phyloP scores from a whole-genome alignment of 1,140 invertebrate species.

The Ceratina australensis region DNA sequence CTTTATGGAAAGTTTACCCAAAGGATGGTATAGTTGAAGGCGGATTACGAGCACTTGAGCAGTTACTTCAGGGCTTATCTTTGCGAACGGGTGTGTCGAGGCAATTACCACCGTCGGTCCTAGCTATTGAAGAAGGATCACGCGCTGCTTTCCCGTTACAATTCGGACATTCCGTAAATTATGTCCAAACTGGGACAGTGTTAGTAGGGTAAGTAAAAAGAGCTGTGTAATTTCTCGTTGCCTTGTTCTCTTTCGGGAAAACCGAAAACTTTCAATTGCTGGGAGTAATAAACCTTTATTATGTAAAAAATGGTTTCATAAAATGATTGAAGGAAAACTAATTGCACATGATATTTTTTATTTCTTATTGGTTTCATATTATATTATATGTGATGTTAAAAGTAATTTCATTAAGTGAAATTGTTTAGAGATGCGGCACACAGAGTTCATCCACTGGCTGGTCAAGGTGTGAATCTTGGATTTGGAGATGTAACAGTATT shows the following conservation, averaged over 20 bases:
- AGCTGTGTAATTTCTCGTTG: constrained; percentile 1
- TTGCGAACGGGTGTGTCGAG: constrained; percentile 78
- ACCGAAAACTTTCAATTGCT: too few species aligned
- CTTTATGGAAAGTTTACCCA: constrained; percentile 88
- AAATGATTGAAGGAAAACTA: too few species aligned
- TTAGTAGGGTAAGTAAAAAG: constrained; percentile 88
- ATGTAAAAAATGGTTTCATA: too few species aligned
- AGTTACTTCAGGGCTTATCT: constrained; percentile 75
- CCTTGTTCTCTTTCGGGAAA: too few species aligned
- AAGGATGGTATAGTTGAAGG: constrained; percentile 81
- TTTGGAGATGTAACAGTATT: constrained; percentile 94
- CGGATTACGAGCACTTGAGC: constrained; percentile 80
- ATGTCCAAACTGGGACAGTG: constrained; percentile 87
- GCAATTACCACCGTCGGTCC: constrained; percentile 90
- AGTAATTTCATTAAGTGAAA: neutral
- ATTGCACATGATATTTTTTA: constrained; percentile 15
- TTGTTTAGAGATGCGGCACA: constrained; percentile 95
- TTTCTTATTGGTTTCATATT: neutral
- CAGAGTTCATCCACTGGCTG: constrained; percentile 96
- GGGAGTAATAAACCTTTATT: too few species aligned
- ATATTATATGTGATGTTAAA: neutral
- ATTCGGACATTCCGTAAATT: constrained; percentile 93
- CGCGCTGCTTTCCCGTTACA: constrained; percentile 95
- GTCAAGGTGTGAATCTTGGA: constrained; percentile 98
- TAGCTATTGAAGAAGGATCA: constrained; percentile 82